Conservation (phyloP, 2,888 invertebrate species). For the Acleris literana region DNA sequence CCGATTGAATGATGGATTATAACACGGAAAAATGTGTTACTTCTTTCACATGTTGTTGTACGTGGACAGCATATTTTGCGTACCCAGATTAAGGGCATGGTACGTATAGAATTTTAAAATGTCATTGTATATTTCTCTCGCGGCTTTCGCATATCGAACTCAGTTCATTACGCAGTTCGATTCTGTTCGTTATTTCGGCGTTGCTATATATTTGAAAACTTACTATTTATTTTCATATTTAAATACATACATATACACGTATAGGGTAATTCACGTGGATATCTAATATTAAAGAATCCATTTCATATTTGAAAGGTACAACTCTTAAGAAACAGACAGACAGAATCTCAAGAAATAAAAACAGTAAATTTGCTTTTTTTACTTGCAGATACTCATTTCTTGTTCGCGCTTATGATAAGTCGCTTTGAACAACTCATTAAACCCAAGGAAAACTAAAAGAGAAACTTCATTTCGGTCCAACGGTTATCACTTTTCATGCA, state of each 20-base stretch:
- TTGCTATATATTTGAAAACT: too few species aligned
- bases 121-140: conserved; percentile 15
- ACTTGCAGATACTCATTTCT: too few species aligned
- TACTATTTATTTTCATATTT: too few species aligned
- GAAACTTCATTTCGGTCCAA: conserved; percentile 18
- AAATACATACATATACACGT: too few species aligned
- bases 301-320: too few species aligned
- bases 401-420: too few species aligned
- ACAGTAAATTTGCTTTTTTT: too few species aligned
- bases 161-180: neutral
- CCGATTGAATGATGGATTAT: conserved; percentile 53
- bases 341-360: too few species aligned
- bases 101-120: conserved; percentile 16
- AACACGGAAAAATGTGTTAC: conserved; percentile 27
- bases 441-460: conserved; percentile 12
- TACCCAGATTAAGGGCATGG: conserved; percentile 16
- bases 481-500: conserved; percentile 14
- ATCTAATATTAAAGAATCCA: too few species aligned
- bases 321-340: too few species aligned
- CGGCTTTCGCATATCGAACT: neutral
- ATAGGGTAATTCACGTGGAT: too few species aligned
- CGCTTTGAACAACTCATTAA: conserved; percentile 5
- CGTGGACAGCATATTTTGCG: conserved; percentile 27
- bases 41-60: conserved; percentile 18
- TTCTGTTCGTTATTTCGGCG: neutral